Evolutionary conservation across 2,888 invertebrate genomes (phyloP), one percentile per base, ranked within the genome.

Genomic region (Muschampia plurimacula): DNA sequence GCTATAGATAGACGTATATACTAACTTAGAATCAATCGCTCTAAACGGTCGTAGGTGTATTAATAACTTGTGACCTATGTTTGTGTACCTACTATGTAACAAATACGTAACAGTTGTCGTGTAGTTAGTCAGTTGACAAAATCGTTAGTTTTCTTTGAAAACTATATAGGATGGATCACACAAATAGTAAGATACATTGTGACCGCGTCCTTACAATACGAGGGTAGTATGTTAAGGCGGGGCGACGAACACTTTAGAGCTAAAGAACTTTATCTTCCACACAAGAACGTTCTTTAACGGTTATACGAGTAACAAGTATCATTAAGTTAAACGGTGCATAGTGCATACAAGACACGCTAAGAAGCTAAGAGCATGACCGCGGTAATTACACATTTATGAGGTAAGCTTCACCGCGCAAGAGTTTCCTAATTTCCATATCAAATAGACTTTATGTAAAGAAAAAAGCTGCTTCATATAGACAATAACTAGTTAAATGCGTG

Each of bases 301-400:
- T 67, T 72, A 67, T 72, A 67, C 67, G 67, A 55, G 72, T 72
- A 72, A 72, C 71, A 72, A 72, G 68, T 72, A 68, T 64, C 72
- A 68, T 72, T 72, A 72, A 72, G 72, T 72, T 72, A 68, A 72
- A 72, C 72, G 72, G 72, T 72, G 72, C 72, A 72, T 72, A 72
- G 64, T 72, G 67, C 72, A 72, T 72, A 67, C 60, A 72, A 72
- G 72, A 68, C 72, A 68, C 49, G 67, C 57, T 68, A 72, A 64
- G 68, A 72, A 68, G 55, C 67, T 64, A 67, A 67, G 67, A 72
- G 64, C 57, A 64, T 64, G 67, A 46, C 36, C 39, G 57, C 63
- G 63, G 63, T 72, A 68, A 72, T 72, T 72, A 72, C 64, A 72
- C 64, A 72, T 72, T 67, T 72, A 72, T 68, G 72, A 72, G 63